A percentile compares a stretch with the other conserved stretches of the same genome.
phyloP scores from a whole-genome alignment of 2,797 vertebrate genomes.

The Glossophaga mutica region DNA sequence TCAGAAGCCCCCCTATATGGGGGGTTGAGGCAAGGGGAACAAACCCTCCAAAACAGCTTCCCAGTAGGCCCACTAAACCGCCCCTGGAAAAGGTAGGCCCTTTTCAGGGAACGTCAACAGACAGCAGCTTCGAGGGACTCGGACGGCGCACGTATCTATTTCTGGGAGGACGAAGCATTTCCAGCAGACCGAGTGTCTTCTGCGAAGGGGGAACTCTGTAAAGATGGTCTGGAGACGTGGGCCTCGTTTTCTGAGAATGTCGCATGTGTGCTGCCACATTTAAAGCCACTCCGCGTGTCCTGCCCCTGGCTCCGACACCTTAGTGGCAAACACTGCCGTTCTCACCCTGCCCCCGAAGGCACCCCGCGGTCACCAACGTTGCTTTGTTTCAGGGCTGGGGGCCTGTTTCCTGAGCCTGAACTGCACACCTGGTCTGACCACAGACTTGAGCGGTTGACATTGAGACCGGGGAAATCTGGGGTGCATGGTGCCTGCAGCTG shows the following conservation, averaged over 20 bases:
- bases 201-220: constrained; percentile 42
- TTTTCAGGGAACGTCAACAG: constrained; percentile 68
- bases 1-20: constrained; percentile 50
- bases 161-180: constrained; percentile 69
- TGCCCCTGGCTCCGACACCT: constrained; percentile 20
- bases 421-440: constrained; percentile 41
- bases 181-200: constrained; percentile 63
- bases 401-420: neutral
- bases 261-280: constrained; percentile 13
- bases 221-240: constrained; percentile 69
- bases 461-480: neutral
- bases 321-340: neutral
- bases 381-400: neutral
- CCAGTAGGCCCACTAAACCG: neutral
- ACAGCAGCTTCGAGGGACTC: constrained; percentile 66
- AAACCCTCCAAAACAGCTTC: neutral
- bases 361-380: neutral
- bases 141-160: constrained; percentile 55
- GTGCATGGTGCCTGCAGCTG: neutral
- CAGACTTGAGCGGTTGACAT: constrained; percentile 10
- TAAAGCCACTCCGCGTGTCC: neutral
- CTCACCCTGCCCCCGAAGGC: neutral
- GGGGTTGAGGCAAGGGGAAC: neutral
- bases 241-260: constrained; percentile 41
- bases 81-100: neutral